Conservation (phyloP, 2,797 vertebrate genomes). For the Selene dorsalis region DNA sequence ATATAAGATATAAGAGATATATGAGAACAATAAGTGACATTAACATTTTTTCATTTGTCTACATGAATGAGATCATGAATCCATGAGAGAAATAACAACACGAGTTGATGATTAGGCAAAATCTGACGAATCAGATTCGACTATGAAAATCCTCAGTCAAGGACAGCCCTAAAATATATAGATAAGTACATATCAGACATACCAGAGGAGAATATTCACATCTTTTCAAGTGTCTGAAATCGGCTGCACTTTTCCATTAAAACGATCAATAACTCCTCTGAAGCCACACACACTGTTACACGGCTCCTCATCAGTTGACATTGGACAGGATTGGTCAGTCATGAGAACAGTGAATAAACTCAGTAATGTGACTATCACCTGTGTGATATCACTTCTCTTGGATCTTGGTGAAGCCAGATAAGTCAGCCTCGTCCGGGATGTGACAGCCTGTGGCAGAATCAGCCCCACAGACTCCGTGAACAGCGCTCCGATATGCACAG, state of each 20-base stretch:
- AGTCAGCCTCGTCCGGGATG: constrained; percentile 26
- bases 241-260: neutral
- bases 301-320: neutral
- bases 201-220: no score
- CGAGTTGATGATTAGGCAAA: no score
- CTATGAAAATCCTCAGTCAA: no score
- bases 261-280: neutral
- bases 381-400: constrained; percentile 12
- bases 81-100: no score
- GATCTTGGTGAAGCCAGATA: constrained; percentile 31
- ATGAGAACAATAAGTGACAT: no score
- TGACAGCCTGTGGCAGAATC: constrained; percentile 42
- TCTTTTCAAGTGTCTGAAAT: neutral
- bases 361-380: constrained; percentile 18
- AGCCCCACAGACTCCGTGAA: constrained; percentile 12
- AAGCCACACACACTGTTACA: neutral
- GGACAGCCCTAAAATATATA: no score
- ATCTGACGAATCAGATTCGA: no score
- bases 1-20: no score
- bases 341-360: no score
- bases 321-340: neutral
- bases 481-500: constrained; percentile 29
- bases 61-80: no score
- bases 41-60: no score
- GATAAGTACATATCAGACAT: no score